Percentiles rank a stretch among this genome's conserved stretches.
phyloP scores from a whole-genome alignment of 2,113 vertebrate species.

The Phalacrocorax brasilianus region DNA sequence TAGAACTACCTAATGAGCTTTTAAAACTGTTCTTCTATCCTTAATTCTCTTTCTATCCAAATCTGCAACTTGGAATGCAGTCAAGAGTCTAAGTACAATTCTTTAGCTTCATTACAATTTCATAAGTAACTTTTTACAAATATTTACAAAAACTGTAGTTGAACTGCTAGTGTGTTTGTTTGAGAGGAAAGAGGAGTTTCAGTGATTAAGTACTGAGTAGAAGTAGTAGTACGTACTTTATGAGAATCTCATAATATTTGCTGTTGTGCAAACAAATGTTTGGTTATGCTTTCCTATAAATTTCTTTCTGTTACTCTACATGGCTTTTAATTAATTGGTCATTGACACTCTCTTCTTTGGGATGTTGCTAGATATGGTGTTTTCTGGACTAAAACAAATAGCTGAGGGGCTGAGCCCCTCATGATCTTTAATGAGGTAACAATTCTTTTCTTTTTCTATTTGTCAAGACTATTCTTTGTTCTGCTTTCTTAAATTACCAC shows the following conservation, averaged over 20 bases:
- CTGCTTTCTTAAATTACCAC: constrained; percentile 3
- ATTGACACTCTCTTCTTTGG: neutral
- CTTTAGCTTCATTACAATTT: neutral
- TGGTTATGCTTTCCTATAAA: neutral
- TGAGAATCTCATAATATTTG: neutral
- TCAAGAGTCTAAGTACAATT: neutral
- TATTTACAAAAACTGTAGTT: neutral
- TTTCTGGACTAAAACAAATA: neutral
- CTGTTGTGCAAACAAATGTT: neutral
- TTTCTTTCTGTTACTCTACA: neutral
- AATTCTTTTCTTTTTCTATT: neutral
- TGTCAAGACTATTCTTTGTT: neutral
- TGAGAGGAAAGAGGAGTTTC: neutral
- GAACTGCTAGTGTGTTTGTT: neutral
- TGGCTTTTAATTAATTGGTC: neutral
- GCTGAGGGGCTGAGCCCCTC: neutral
- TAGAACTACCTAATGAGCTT: neutral
- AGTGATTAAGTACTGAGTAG: neutral
- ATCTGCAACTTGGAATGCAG: neutral
- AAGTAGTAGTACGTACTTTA: neutral
- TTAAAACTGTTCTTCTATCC: neutral
- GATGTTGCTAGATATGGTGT: neutral
- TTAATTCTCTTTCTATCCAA: neutral
- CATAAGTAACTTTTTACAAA: neutral
- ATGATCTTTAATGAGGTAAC: neutral